Percentiles rank a stretch among this genome's conserved stretches.
Evolutionary conservation across 2,888 invertebrate genomes (phyloP).

Genomic region (Pristionchus exspectatus): DNA sequence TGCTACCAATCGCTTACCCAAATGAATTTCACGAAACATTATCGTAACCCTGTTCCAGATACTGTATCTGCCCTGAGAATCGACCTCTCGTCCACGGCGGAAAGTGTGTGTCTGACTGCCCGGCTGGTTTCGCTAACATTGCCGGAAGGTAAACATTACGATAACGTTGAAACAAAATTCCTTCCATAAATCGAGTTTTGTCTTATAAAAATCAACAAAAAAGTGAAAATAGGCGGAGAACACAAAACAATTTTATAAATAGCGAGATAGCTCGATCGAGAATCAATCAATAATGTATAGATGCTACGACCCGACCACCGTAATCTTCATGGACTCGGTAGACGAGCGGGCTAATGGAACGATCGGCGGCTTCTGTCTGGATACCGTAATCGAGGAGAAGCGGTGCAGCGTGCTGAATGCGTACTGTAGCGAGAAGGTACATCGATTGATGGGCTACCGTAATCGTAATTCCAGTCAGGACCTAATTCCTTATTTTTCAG

Average conservation of each 20-base stretch:
- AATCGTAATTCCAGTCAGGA: no score
- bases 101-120: slow-evolving; percentile 74
- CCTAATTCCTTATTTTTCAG: neutral
- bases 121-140: slow-evolving; percentile 77
- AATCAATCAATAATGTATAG: slow-evolving; percentile 56
- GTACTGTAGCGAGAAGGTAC: slow-evolving; percentile 74
- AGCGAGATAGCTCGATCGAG: no score
- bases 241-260: no score
- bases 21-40: neutral
- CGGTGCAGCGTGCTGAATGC: slow-evolving; percentile 74
- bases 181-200: no score
- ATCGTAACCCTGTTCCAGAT: slow-evolving; percentile 57
- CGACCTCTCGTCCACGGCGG: slow-evolving; percentile 75
- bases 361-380: slow-evolving; percentile 76
- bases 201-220: no score
- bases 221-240: no score
- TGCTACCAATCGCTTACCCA: no score
- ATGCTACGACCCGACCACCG: slow-evolving; percentile 78
- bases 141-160: slow-evolving; percentile 73
- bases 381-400: slow-evolving; percentile 76
- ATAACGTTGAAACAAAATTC: no score
- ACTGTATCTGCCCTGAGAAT: slow-evolving; percentile 74
- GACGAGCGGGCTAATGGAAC: slow-evolving; percentile 77
- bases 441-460: neutral
- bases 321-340: slow-evolving; percentile 79